These are phyloP conservation scores for Ectobius pallidus DNA, from an alignment of 2,888 invertebrate genomes.

Conservation along the genomic window DNA sequence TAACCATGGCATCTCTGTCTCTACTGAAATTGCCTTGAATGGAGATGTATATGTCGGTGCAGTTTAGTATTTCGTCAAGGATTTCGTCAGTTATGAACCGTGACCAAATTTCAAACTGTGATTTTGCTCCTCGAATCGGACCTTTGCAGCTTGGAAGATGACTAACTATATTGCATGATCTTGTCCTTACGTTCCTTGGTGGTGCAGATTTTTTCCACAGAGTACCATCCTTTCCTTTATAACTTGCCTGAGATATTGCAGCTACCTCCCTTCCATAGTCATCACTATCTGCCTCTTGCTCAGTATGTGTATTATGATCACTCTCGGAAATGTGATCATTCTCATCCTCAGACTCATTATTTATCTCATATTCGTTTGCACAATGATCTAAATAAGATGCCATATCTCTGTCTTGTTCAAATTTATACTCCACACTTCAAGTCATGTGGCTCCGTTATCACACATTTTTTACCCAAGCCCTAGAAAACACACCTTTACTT, in stretches of 20 bases:
- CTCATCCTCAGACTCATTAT: background rate
- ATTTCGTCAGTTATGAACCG: background rate
- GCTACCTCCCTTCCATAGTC: too few species aligned
- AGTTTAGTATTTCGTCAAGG: background rate
- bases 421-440: too few species aligned
- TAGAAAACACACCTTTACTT: too few species aligned
- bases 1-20: background rate
- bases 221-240: background rate
- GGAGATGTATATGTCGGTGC: background rate
- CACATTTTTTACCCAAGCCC: too few species aligned
- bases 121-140: background rate
- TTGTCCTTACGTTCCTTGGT: background rate
- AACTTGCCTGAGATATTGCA: background rate
- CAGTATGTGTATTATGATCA: background rate
- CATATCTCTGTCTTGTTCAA: too few species aligned
- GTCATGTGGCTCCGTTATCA: too few species aligned
- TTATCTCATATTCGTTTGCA: background rate
- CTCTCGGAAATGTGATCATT: background rate
- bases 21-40: background rate
- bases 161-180: background rate
- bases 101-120: background rate
- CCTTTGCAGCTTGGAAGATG: background rate
- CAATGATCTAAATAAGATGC: background rate
- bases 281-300: background rate
- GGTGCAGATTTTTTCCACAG: background rate